A percentile compares a stretch with the other conserved stretches of the same genome.
Evolutionary conservation across 1,140 invertebrate species (phyloP).

Genomic region (Drosophila prosaltans): DNA sequence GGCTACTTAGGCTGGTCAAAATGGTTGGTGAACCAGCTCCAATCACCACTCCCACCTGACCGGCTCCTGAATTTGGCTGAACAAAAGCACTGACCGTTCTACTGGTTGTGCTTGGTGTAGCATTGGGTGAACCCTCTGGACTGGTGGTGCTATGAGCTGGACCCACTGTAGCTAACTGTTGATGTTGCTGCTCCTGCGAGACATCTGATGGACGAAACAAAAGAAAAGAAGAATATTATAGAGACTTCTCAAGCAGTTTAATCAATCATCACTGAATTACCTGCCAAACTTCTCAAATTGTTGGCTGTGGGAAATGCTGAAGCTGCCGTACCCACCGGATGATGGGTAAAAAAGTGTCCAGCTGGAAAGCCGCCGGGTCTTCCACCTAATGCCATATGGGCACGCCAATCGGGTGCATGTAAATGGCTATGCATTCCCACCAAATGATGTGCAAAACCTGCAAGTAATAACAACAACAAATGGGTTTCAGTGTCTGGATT

Average conservation of each 20-base stretch:
- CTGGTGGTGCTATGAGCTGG: constrained; percentile 87
- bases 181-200: constrained; percentile 68
- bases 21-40: constrained; percentile 51
- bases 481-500: no score
- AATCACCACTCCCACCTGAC: background rate
- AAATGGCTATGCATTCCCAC: constrained; percentile 85
- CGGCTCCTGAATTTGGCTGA: constrained; percentile 30
- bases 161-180: constrained; percentile 74
- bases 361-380: constrained; percentile 65
- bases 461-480: constrained; percentile 46
- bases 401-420: constrained; percentile 86
- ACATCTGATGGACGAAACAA: constrained; percentile 14
- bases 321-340: constrained; percentile 83
- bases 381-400: constrained; percentile 83
- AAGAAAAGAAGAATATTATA: background rate
- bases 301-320: constrained; percentile 85
- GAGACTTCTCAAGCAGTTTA: no score
- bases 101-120: constrained; percentile 52
- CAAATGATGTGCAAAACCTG: constrained; percentile 88
- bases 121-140: constrained; percentile 84
- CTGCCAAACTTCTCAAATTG: constrained; percentile 70
- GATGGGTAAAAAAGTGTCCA: constrained; percentile 84
- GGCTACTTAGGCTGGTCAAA: constrained; percentile 60
- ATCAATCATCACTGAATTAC: constrained; percentile 24
- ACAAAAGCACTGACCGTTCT: constrained; percentile 39